phyloP scores from a whole-genome alignment of 2,113 vertebrate species.

The Hemichromis elongatus region DNA sequence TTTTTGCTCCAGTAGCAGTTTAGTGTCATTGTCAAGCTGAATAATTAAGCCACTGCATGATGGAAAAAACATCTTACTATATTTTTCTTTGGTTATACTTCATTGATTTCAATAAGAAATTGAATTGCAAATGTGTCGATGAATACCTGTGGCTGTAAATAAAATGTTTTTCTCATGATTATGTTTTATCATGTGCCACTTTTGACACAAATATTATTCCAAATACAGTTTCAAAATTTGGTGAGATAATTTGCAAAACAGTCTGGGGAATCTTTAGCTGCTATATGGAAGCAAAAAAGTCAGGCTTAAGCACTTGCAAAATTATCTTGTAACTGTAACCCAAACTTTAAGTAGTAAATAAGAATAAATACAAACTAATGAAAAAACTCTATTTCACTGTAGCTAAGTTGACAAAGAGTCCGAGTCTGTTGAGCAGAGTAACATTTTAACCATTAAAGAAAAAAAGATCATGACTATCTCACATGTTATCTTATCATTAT shows the following conservation, averaged over 20 bases:
- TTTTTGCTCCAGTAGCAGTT: not conserved
- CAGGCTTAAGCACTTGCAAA: not conserved
- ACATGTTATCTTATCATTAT: not conserved
- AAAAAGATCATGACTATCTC: not conserved
- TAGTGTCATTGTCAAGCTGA: not conserved
- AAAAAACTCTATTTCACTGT: not conserved
- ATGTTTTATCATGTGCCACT: too few species aligned
- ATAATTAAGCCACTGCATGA: not conserved
- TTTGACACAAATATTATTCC: too few species aligned
- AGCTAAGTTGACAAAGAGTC: not conserved
- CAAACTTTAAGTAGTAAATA: not conserved
- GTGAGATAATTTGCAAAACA: too few species aligned
- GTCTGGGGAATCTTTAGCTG: not conserved
- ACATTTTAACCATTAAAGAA: not conserved
- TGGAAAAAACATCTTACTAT: not conserved
- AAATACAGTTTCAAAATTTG: too few species aligned
- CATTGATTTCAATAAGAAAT: too few species aligned
- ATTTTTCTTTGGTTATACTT: not conserved
- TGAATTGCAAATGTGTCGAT: too few species aligned
- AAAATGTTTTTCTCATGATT: too few species aligned
- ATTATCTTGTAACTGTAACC: rapidly evolving
- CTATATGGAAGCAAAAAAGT: not conserved
- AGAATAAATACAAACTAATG: not conserved
- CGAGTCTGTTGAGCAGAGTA: not conserved
- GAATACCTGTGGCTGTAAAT: too few species aligned